These are phyloP conservation scores for Microplitis demolitor DNA, from an alignment of 1,140 invertebrate species.

Conservation along the genomic window DNA sequence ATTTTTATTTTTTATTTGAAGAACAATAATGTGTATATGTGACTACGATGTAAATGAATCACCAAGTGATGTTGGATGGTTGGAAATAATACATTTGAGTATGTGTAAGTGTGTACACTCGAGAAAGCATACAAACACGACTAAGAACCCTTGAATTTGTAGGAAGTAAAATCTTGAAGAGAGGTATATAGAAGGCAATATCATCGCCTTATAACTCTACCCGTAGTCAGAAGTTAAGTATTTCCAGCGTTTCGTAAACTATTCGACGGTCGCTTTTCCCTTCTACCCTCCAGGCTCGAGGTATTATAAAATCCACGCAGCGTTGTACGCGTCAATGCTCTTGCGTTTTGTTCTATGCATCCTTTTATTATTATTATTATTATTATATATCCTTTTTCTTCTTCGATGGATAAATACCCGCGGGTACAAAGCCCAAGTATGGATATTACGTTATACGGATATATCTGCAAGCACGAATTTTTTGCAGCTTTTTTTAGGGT, in stretches of 20 bases:
- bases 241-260: slow-evolving; percentile 48
- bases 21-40: not conserved
- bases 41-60: too few species aligned
- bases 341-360: not conserved
- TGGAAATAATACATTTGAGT: not conserved
- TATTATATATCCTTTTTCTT: not conserved
- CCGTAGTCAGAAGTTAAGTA: slow-evolving; percentile 44
- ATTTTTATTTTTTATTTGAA: not conserved
- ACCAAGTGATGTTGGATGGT: too few species aligned
- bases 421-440: not conserved
- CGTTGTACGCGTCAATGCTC: not conserved
- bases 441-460: slow-evolving; percentile 11
- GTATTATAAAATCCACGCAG: not conserved
- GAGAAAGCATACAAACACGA: not conserved
- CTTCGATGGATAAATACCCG: slow-evolving; percentile 7
- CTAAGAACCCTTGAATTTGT: slow-evolving; percentile 7
- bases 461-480: not conserved
- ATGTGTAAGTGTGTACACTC: not conserved
- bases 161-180: not conserved
- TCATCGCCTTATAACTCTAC: slow-evolving; percentile 37
- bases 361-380: not conserved
- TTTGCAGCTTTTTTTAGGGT: not conserved
- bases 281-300: not conserved
- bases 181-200: slow-evolving; percentile 39
- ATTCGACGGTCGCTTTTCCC: slow-evolving; percentile 37